Conservation (phyloP, 1,140 invertebrate species). For the Drosophila oshimai region DNA sequence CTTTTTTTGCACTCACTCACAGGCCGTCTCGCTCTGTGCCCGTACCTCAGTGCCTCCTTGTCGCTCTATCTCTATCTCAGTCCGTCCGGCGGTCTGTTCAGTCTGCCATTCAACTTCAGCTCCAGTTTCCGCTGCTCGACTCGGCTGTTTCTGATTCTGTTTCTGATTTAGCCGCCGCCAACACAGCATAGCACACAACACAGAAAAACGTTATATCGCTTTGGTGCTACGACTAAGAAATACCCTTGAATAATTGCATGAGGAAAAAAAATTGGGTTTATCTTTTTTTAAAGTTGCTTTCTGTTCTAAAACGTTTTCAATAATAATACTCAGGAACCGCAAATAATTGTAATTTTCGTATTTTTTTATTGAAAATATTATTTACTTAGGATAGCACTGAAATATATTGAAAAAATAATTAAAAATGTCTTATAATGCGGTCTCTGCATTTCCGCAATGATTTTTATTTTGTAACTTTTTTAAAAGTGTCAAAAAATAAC, state of each 20-base stretch:
- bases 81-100: constrained; percentile 31
- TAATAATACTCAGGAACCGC: no score
- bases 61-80: not conserved
- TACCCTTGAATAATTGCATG: no score
- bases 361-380: no score
- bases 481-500: no score
- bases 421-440: no score
- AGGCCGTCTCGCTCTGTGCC: not conserved
- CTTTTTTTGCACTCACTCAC: constrained; percentile 64
- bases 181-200: constrained; percentile 10
- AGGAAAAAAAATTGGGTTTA: no score
- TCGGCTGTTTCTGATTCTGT: constrained; percentile 44
- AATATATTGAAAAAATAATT: no score
- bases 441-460: no score
- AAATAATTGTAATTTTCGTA: no score
- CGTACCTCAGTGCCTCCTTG: constrained; percentile 4
- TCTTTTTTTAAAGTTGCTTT: no score
- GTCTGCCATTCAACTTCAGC: constrained; percentile 56
- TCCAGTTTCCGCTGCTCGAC: constrained; percentile 42
- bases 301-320: not conserved
- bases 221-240: not conserved
- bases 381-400: no score
- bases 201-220: not conserved
- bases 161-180: constrained; percentile 48
- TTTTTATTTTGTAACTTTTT: no score